Base-by-base conservation (phyloP, 1,140 invertebrate species). In the Aphaenogaster rudis region DNA sequence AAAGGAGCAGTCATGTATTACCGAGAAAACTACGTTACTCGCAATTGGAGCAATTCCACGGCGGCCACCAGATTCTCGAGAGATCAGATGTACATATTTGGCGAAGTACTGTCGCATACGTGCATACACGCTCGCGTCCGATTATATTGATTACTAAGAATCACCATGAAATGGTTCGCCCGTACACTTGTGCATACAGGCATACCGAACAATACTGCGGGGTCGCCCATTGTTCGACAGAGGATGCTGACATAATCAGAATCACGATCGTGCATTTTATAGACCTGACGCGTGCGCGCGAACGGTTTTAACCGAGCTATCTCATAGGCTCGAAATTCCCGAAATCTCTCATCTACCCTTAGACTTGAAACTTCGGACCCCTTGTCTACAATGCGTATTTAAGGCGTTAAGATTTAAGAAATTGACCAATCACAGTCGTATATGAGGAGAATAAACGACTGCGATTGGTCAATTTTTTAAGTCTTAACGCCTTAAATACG, bases 181-280 rank as follows among this genome's bases (percentile, higher is more conserved):
- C 78, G 21, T 74, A 88, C 66, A 88, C 86, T 84, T 67, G 67
- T 45, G 79, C 74, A 88, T 79, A 88, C 85, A 90, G 91, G 90
- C 92, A 87, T 86, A 87, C 71, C 88, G 89, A 92, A 95, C 94
- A 95, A 94, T 95, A 92, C 90, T 88, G 91, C 91, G 92, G 93
- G 93, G 92, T 92, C 93, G 92, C 92, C 93, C 86, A 95, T 95
- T 95, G 94, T 95, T 91, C 93, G 87, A 42, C 88, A 92, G 93
- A 95, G 94, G 94, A 94, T 94, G 94, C 94, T 95, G 94, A 94
- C 94, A 95, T 95, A 95, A 95, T 92, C 94, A 93, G 88, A 93
- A 93, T 92, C 91, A 92, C 91, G 92, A 90, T 90, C 89, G 90
- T 92, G 87, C 81, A 92, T 93, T 94, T 92, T 92, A 92, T 90